Conservation (phyloP, 1,140 invertebrate species). For the Dendrolimus kikuchii region DNA sequence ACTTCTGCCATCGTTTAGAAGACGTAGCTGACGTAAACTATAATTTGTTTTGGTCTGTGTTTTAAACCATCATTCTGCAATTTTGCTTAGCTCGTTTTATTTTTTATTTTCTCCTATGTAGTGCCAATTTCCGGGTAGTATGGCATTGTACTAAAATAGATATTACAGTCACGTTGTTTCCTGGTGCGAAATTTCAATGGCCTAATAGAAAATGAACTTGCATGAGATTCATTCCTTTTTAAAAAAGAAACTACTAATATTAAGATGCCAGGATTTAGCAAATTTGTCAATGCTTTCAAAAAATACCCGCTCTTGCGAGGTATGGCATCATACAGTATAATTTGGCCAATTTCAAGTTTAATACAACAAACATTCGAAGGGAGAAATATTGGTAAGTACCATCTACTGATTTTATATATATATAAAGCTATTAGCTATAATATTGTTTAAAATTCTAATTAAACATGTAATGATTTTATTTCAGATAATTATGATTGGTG, state of each 20-base stretch:
- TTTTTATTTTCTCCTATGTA: too few relatives aligned
- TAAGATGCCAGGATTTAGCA: constrained; percentile 27
- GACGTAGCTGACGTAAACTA: too few relatives aligned
- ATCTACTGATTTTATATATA: not conserved
- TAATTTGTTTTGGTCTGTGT: too few relatives aligned
- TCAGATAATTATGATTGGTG: constrained; percentile 55
- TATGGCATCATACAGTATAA: constrained; percentile 57
- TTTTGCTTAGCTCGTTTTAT: too few relatives aligned
- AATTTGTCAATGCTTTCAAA: constrained; percentile 34
- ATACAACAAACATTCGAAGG: constrained; percentile 63
- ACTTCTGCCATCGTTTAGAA: too few relatives aligned
- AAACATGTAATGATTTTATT: constrained; percentile 11
- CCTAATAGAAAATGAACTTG: constrained; percentile 12
- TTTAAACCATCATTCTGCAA: too few relatives aligned
- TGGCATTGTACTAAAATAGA: constrained; percentile 12
- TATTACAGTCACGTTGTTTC: constrained; percentile 6
- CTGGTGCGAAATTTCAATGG: constrained; percentile 3
- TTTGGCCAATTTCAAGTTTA: constrained; percentile 61
- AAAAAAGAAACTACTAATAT: constrained; percentile 2
- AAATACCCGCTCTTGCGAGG: constrained; percentile 57
- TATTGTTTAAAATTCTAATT: constrained; percentile 1
- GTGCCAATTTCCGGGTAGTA: too few relatives aligned
- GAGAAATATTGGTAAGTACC: constrained; percentile 45
- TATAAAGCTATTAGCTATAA: constrained; percentile 5
- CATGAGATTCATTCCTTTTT: constrained; percentile 5